Evolutionary conservation across 30 jellyfish, hydroid and myxozoan genomes (phyloP), one percentile per base, ranked within the genome.

Genomic region (Turritopsis dohrnii): DNA sequence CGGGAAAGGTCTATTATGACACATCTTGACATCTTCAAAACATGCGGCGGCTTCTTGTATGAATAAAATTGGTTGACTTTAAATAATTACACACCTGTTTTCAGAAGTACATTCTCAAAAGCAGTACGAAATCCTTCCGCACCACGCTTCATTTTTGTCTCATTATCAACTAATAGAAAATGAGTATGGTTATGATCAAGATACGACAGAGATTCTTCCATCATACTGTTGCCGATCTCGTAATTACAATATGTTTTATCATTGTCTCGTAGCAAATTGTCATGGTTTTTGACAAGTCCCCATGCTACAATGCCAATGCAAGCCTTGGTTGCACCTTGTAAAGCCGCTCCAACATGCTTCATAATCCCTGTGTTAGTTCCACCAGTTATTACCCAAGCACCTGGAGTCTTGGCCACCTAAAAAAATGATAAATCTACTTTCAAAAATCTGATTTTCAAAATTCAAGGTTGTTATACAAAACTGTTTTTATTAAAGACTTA

Each of bases 331-430:
- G 93, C 96, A 5, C 95, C 91, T 83, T 94, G 96, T 76, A 94
- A 71, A n/a, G 99, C 99, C 71, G 89, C 96, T 9, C 99, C 99
- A 72, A 94, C 99, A 66, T 94, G 99, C 66, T 94, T 85, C 99
- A 94, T 94, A 1, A 94, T 96, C 21, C 99, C 99, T 13, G 99
- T 94, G 76, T 94, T 94, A 88, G 99, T 94, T 53, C 99, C 99
- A 20, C 99, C 99, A 29, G 99, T 94, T 30, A 86, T 89, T 16
- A 94, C 99, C 99, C 99, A 94, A 23, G 99, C 99, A 7, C 96
- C 99, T 29, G 99, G 84, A 8, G 96, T 88, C 71, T 88, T 93
- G 28, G 99, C 99, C 66, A 94, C 96, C 96, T 88, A 28, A 13
- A 27, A 69, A 26, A 69, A 69, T 27, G 31, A 69, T 69, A 16